phyloP scores from a whole-genome alignment of 2,797 vertebrate genomes.

The Sciurus carolinensis region DNA sequence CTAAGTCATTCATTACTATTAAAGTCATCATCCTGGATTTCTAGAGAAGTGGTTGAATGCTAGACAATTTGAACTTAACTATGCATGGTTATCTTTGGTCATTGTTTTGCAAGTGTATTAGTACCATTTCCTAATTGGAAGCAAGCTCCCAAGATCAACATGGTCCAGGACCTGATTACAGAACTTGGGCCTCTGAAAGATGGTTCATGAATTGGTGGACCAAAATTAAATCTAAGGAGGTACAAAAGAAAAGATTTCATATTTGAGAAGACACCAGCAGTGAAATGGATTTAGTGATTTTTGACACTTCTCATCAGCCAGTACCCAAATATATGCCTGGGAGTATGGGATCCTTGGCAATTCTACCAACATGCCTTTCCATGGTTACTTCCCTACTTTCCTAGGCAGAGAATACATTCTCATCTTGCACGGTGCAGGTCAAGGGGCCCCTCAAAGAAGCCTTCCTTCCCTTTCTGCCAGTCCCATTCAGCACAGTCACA shows the following conservation, averaged over 20 bases:
- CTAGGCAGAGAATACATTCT: neutral
- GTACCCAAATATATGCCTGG: neutral
- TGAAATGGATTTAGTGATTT: neutral
- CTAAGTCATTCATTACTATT: neutral
- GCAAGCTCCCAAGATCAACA: neutral
- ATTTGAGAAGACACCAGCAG: neutral
- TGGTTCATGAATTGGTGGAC: neutral
- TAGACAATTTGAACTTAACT: neutral
- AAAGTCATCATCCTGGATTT: conserved; percentile 21
- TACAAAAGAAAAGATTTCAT: conserved; percentile 21
- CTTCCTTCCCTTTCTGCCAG: neutral
- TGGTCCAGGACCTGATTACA: neutral
- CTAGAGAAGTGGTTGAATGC: neutral
- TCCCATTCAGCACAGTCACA: neutral
- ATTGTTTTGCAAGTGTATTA: conserved; percentile 13
- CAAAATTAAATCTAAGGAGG: neutral
- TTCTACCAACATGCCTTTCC: neutral
- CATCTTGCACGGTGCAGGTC: neutral
- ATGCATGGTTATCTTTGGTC: neutral
- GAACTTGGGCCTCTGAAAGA: neutral
- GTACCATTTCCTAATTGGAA: conserved; percentile 16
- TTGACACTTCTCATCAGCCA: neutral
- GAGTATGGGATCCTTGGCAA: neutral
- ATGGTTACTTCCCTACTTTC: neutral
- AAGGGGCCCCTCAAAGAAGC: neutral